Conservation (phyloP, 2,888 invertebrate genomes). For the Cataglyphis albicans region DNA sequence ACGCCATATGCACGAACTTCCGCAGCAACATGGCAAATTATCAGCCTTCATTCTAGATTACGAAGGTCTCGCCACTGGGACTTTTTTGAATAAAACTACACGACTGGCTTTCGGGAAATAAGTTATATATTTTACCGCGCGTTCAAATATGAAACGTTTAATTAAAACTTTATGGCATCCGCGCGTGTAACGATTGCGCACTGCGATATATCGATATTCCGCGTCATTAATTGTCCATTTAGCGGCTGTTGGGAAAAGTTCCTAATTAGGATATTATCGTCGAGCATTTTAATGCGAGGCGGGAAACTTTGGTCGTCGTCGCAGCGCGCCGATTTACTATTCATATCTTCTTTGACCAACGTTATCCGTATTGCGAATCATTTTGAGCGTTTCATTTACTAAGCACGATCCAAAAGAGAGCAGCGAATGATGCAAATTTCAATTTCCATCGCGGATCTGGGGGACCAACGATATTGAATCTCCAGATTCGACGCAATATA, state of each 20-base stretch:
- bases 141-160: conserved; percentile 54
- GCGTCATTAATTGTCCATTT: conserved; percentile 46
- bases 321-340: conserved; percentile 22
- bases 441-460: conserved; percentile 64
- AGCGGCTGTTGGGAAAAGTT: conserved; percentile 39
- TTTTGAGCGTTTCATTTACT: conserved; percentile 47
- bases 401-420: conserved; percentile 43
- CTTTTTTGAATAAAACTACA: conserved; percentile 30
- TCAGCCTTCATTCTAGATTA: conserved; percentile 39
- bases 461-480: conserved; percentile 63
- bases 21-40: conserved; percentile 28
- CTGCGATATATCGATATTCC: conserved; percentile 36
- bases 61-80: conserved; percentile 39
- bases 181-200: conserved; percentile 28
- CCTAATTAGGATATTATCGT: conserved; percentile 48
- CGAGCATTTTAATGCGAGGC: conserved; percentile 37
- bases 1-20: background rate
- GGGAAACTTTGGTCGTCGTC: conserved; percentile 26
- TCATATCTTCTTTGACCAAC: conserved; percentile 38
- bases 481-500: conserved; percentile 48
- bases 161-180: conserved; percentile 47
- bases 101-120: conserved; percentile 27
- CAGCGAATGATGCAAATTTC: conserved; percentile 61
- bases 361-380: conserved; percentile 20
- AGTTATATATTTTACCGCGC: conserved; percentile 27